Percentiles rank a stretch among this genome's conserved stretches.
These are phyloP conservation scores for Rhopilema esculentum DNA, from an alignment of 30 jellyfish, hydroid and myxozoan species.

Conservation along the genomic window DNA sequence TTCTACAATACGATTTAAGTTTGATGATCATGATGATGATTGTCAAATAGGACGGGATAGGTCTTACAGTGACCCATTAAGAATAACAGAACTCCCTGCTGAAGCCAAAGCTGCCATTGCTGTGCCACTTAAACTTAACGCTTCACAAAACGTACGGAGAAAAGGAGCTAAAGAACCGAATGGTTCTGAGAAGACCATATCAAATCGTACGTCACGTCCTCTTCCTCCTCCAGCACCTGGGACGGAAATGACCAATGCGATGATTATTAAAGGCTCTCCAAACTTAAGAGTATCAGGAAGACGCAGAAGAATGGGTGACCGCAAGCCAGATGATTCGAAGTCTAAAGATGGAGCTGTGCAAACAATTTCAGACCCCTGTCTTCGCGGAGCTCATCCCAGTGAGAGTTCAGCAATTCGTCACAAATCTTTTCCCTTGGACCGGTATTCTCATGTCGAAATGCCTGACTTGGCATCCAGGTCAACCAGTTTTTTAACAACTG, in stretches of 20 bases:
- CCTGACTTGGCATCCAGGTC: background rate
- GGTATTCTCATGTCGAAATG: background rate
- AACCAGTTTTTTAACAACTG: background rate
- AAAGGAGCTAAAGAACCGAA: background rate
- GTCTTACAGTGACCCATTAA: conserved; percentile 25
- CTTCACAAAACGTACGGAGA: background rate
- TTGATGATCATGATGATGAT: background rate
- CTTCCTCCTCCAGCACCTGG: conserved; percentile 61
- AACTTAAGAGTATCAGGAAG: conserved; percentile 32
- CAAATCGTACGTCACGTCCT: conserved; percentile 5
- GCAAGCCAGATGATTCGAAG: background rate
- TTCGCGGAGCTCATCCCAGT: background rate
- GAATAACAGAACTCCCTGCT: conserved; percentile 22
- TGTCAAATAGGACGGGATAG: background rate
- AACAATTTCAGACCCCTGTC: conserved; percentile 3
- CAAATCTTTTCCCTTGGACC: background rate
- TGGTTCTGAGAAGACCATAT: background rate
- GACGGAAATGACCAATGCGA: conserved; percentile 48
- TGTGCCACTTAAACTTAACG: background rate
- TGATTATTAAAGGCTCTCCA: conserved; percentile 16
- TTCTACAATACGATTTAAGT: conserved; percentile 28
- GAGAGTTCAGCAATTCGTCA: background rate
- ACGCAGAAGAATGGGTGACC: conserved; percentile 20
- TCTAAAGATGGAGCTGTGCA: background rate
- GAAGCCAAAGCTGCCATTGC: conserved; percentile 17